Percentiles rank a stretch among this genome's conserved stretches.
Conservation (phyloP, 2,113 vertebrate species). For the Chauna torquata region DNA sequence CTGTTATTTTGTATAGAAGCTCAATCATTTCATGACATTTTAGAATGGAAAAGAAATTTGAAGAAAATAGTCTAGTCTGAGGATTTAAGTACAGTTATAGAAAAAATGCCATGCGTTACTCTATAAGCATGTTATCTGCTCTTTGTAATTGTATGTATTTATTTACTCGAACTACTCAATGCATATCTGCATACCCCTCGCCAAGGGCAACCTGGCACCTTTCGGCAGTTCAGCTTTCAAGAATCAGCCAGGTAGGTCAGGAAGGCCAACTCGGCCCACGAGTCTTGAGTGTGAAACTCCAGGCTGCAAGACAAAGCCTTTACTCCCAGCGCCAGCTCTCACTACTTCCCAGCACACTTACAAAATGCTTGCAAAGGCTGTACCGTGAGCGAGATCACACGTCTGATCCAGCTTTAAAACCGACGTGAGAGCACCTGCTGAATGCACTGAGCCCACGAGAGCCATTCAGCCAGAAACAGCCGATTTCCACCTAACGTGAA, state of each 20-base stretch:
- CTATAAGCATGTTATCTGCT: neutral
- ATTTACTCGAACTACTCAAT: neutral
- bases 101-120: neutral
- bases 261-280: neutral
- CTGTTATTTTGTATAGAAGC: constrained; percentile 7
- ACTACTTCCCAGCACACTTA: neutral
- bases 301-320: neutral
- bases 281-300: neutral
- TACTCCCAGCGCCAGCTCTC: neutral
- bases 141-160: neutral
- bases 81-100: neutral
- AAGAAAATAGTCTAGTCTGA: constrained; percentile 40
- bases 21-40: neutral
- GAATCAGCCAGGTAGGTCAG: neutral
- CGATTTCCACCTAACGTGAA: neutral
- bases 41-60: neutral
- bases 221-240: neutral
- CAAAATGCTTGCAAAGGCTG: neutral
- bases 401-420: neutral
- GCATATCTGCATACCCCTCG: neutral
- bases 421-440: neutral
- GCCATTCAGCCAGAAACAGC: neutral
- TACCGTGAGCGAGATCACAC: neutral
- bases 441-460: fast-evolving
- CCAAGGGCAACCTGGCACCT: neutral